Conservation (phyloP, 1,140 invertebrate genomes). For the Chironomus striatipennis region DNA sequence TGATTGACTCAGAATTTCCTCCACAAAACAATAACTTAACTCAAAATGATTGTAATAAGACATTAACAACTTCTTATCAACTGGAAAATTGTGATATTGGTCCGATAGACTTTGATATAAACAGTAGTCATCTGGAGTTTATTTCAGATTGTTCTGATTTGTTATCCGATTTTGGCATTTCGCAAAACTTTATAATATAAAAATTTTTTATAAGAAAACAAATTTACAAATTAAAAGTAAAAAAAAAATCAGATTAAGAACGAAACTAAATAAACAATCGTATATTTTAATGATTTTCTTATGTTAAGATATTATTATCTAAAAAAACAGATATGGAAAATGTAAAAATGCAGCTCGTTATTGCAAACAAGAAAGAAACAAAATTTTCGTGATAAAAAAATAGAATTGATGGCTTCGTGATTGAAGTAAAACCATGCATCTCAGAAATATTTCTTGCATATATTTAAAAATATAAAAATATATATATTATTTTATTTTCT, state of each 20-base stretch:
- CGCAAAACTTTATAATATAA: constrained; percentile 9
- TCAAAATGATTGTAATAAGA: background rate
- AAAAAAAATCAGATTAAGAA: background rate
- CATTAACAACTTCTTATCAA: background rate
- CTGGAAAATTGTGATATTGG: constrained; percentile 1
- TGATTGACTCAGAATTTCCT: background rate
- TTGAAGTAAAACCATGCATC: too few species aligned
- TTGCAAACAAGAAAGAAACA: too few species aligned
- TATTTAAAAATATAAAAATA: too few species aligned
- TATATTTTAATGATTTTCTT: too few species aligned
- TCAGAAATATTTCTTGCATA: too few species aligned
- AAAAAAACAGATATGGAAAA: too few species aligned
- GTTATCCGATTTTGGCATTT: constrained; percentile 20
- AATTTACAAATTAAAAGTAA: background rate
- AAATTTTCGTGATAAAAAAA: too few species aligned
- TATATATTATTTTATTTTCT: too few species aligned
- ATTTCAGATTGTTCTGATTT: constrained; percentile 3
- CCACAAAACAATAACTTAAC: background rate
- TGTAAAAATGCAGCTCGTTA: too few species aligned
- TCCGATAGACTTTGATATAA: background rate
- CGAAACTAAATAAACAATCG: too few species aligned
- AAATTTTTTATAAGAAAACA: background rate
- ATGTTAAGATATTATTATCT: too few species aligned
- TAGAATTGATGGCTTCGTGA: too few species aligned
- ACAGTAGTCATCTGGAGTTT: constrained; percentile 4